phyloP scores from a whole-genome alignment of 1,140 invertebrate genomes.

The Neodiprion lecontei region DNA sequence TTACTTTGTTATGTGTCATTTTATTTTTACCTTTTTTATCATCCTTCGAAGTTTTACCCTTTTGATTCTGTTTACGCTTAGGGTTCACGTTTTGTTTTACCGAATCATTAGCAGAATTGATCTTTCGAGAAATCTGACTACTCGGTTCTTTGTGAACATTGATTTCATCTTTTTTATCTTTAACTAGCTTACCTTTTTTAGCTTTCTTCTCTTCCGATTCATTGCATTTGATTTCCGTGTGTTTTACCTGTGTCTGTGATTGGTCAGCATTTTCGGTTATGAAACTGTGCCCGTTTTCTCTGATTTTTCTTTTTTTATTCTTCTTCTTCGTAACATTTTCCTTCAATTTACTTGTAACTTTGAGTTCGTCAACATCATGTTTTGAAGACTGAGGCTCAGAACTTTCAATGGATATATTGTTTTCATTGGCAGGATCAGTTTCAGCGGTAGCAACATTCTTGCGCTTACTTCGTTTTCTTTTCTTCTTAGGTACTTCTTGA shows the following conservation, averaged over 20 bases:
- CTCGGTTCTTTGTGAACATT: slow-evolving; percentile 22
- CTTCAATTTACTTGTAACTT: slow-evolving; percentile 17
- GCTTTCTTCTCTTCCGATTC: slow-evolving; percentile 2
- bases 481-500: slow-evolving; percentile 31
- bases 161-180: slow-evolving; percentile 12
- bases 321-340: background rate
- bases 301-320: slow-evolving; percentile 18
- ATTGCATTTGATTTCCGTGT: background rate
- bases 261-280: background rate
- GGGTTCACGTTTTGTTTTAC: slow-evolving; percentile 17
- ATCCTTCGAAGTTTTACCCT: slow-evolving; percentile 52
- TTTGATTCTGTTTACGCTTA: slow-evolving; percentile 31
- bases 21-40: slow-evolving; percentile 39
- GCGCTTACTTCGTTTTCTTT: slow-evolving; percentile 35
- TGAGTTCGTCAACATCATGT: slow-evolving; percentile 1
- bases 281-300: slow-evolving; percentile 9
- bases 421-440: background rate
- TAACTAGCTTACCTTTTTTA: slow-evolving; percentile 13
- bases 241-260: background rate
- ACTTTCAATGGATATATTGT: background rate
- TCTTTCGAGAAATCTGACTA: background rate
- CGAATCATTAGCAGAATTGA: slow-evolving; percentile 17
- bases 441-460: background rate
- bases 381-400: background rate
- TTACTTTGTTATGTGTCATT: slow-evolving; percentile 26